These are phyloP conservation scores for Drosophila kokeensis DNA, from an alignment of 2,888 invertebrate genomes.

Conservation along the genomic window DNA sequence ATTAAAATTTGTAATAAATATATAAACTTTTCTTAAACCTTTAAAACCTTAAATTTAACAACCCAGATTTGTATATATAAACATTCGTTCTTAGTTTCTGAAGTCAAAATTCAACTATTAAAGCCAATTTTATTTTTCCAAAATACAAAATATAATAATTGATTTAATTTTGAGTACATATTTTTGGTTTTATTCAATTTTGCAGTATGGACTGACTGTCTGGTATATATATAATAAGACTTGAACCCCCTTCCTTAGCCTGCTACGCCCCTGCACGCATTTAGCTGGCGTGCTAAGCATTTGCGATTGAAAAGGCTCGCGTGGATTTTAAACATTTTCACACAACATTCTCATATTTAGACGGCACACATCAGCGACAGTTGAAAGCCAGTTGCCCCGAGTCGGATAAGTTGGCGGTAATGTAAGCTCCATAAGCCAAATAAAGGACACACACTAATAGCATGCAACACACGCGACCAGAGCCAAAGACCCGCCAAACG, in stretches of 20 bases:
- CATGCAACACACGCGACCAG: conserved; percentile 79
- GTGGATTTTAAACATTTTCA: conserved; percentile 81
- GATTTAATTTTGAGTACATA: no score
- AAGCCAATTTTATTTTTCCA: no score
- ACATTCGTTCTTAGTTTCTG: no score
- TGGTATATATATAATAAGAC: neutral
- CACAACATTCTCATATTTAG: conserved; percentile 81
- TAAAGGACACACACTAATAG: conserved; percentile 78
- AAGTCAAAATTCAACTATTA: no score
- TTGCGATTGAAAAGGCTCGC: conserved; percentile 73
- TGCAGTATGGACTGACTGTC: fast-evolving
- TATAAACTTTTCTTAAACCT: neutral
- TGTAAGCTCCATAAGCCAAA: conserved; percentile 79
- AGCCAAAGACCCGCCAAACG: conserved; percentile 56
- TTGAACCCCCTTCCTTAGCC: neutral
- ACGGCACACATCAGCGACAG: conserved; percentile 76
- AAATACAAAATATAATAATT: no score
- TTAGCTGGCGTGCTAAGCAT: conserved; percentile 74
- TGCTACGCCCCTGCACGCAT: conserved; percentile 30
- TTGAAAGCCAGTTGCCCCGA: conserved; percentile 32
- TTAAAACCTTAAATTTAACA: neutral
- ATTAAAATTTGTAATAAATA: neutral
- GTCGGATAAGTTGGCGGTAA: conserved; percentile 62
- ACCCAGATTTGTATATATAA: no score
- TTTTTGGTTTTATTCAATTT: neutral